Conservation (phyloP, 2,888 invertebrate species). For the Sthenelais limicola region DNA sequence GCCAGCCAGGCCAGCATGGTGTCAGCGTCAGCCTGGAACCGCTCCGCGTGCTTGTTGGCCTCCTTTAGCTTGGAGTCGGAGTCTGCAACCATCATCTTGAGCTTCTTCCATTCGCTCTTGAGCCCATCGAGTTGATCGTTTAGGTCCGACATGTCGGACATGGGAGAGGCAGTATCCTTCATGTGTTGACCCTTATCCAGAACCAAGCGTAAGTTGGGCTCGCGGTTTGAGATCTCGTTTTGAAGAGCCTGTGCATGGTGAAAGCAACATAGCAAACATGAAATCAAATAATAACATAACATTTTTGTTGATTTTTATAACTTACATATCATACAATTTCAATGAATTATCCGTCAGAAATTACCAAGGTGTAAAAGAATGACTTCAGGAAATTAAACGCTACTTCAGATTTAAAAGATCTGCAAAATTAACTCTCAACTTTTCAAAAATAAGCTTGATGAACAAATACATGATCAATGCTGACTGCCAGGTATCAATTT, state of each 20-base stretch:
- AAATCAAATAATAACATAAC: no score
- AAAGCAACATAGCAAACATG: no score
- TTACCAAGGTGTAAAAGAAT: no score
- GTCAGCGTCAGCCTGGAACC: slow-evolving; percentile 89
- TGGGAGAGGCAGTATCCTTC: slow-evolving; percentile 50
- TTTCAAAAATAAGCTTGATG: no score
- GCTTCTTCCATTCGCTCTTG: slow-evolving; percentile 91
- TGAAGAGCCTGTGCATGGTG: slow-evolving; percentile 83
- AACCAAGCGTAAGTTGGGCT: slow-evolving; percentile 74
- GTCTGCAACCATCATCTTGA: slow-evolving; percentile 89
- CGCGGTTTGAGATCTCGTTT: slow-evolving; percentile 62
- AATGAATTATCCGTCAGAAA: no score
- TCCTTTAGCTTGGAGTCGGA: slow-evolving; percentile 65
- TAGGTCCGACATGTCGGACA: slow-evolving; percentile 76
- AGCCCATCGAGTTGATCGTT: slow-evolving; percentile 87
- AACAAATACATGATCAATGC: no score
- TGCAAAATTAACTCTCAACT: no score
- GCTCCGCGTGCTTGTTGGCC: slow-evolving; percentile 80
- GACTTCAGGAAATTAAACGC: no score
- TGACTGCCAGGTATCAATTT: no score
- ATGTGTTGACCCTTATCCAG: slow-evolving; percentile 90
- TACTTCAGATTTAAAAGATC: no score
- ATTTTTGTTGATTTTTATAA: no score
- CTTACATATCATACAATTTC: no score
- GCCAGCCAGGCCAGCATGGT: slow-evolving; percentile 80